Conservation (phyloP, 2,888 invertebrate species). For the Epinotia brunnichana region DNA sequence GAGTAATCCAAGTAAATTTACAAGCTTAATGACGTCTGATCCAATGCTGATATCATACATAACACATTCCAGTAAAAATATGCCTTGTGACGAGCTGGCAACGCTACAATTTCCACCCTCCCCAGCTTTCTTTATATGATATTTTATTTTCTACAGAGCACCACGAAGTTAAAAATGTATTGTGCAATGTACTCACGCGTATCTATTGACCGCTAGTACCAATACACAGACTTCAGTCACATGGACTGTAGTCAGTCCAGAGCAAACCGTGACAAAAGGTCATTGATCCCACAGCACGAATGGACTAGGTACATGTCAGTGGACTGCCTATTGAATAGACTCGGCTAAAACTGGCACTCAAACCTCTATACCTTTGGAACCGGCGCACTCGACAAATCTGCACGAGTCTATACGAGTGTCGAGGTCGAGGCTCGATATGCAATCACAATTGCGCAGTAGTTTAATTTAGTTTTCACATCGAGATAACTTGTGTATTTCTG, state of each 20-base stretch:
- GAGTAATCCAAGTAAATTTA: too few species aligned
- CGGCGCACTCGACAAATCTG: not conserved
- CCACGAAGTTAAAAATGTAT: too few species aligned
- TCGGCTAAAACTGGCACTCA: slow-evolving; percentile 16
- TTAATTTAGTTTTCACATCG: not conserved
- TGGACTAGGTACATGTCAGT: not conserved
- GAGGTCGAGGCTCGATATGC: not conserved
- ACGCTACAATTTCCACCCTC: too few species aligned
- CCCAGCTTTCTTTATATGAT: too few species aligned
- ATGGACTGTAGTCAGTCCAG: not conserved
- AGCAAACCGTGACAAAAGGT: slow-evolving; percentile 3
- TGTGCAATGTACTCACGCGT: too few species aligned
- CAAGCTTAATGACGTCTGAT: too few species aligned
- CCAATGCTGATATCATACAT: too few species aligned
- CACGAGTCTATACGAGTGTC: not conserved
- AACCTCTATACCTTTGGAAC: slow-evolving; percentile 9
- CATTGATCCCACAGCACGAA: slow-evolving; percentile 1
- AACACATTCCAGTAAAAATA: too few species aligned
- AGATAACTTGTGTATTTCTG: not conserved
- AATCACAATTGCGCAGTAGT: not conserved
- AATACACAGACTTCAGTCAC: not conserved
- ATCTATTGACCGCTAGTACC: too few species aligned
- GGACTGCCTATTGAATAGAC: not conserved
- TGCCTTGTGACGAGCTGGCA: too few species aligned
- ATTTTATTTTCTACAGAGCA: too few species aligned